Base-by-base conservation (phyloP, 2,113 vertebrate species). In the Circaetus gallicus region DNA sequence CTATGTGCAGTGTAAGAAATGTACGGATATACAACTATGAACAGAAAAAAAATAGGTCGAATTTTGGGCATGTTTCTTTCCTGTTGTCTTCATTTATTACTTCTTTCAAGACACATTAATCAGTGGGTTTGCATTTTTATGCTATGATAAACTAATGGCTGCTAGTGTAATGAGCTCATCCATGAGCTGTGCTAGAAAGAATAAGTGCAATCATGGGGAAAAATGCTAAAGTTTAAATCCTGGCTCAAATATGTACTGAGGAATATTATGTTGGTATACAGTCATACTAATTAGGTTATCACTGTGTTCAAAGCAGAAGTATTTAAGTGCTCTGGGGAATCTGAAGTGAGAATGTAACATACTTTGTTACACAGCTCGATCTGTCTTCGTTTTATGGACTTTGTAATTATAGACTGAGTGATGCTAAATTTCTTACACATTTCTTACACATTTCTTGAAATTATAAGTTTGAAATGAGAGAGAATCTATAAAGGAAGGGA, bases 141-240 rank as follows among this genome's bases (percentile, higher is more conserved):
- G 94, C 91, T 91, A 6, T 90, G 87, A 74, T 95, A 95, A 97
- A 91, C 94, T 95, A 95, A 96, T 93, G 93, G 61, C 82, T 97
- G 93, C 83, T 70, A 95, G 73, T 93, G 34, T 95, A 96, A 95
- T 97, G 86, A 96, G 88, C 87, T 97, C 90, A 91, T 95, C 94
- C 62, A 59, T 91, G 94, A 96, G 79, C 74, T 95, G 62, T 90
- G 84, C 94, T 95, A 28, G 95, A 95, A 93, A 96, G 84, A 94
- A 63, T 88, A 84, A 95, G 62, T 94, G 95, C 94, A 95, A 19
- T 92, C 95, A 97, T 84, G 96, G 87, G 82, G 93, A 97, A 97
- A 97, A 97, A 96, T 95, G 84, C 78, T 91, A 32, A 97, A 90
- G 94, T 97, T 97, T 94, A 94, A 97, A 90, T 92, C 67, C 86